Conservation (phyloP, 1,140 invertebrate genomes). For the Carposina sasakii region DNA sequence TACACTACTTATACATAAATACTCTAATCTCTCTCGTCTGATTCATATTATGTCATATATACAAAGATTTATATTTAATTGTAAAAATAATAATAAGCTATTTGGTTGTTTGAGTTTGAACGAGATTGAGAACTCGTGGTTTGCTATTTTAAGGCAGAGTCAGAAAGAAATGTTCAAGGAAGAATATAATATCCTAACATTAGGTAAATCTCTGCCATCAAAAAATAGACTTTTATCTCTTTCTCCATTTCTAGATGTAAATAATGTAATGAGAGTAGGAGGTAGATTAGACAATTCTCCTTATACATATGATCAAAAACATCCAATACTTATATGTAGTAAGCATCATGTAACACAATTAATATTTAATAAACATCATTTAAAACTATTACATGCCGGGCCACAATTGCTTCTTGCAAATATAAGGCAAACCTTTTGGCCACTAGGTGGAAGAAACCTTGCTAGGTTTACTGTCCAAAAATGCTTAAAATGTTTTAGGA, state of each 20-base stretch:
- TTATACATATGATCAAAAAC: slow-evolving; percentile 14
- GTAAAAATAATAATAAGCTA: slow-evolving; percentile 12
- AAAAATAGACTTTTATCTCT: no score
- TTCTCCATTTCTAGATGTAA: no score
- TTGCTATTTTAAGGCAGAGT: no score
- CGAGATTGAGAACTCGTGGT: no score
- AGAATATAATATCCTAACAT: no score
- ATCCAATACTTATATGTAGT: slow-evolving; percentile 17
- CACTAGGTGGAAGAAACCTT: slow-evolving; percentile 22
- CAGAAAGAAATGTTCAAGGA: no score
- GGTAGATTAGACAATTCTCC: slow-evolving; percentile 17
- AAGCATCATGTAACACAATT: slow-evolving; percentile 18
- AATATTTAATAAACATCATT: slow-evolving; percentile 22
- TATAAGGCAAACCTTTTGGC: slow-evolving; percentile 22
- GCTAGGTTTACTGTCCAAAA: slow-evolving; percentile 12
- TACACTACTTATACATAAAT: neutral
- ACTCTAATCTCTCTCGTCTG: neutral
- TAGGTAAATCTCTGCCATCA: no score
- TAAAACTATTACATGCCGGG: slow-evolving; percentile 18
- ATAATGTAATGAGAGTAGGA: slow-evolving; percentile 15
- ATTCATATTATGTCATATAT: neutral
- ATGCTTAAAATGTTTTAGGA: slow-evolving; percentile 21
- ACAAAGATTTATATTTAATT: slow-evolving; percentile 3
- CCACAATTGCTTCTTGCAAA: slow-evolving; percentile 20
- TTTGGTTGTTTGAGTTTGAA: no score